Conservation (phyloP, 2,888 invertebrate genomes). For the Drosophila paramelanica region DNA sequence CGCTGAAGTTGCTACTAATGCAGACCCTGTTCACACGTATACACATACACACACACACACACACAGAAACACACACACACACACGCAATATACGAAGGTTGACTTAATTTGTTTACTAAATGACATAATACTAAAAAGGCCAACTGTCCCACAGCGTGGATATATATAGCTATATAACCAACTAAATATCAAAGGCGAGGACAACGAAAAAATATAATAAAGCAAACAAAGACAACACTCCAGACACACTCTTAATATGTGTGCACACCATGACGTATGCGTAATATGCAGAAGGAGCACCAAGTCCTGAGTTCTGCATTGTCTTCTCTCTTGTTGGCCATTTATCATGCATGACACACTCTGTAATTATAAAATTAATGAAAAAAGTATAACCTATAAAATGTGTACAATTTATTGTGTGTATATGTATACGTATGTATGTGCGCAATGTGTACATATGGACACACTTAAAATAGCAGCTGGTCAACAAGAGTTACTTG, state of each 20-base stretch:
- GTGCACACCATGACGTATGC: conserved; percentile 42
- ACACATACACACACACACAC: conserved; percentile 16
- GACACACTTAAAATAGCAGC: conserved; percentile 1
- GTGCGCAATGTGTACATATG: background rate
- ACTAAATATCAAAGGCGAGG: conserved; percentile 34
- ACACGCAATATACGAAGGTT: conserved; percentile 20
- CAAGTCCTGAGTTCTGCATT: conserved; percentile 8
- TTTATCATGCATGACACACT: conserved; percentile 48
- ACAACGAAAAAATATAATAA: conserved; percentile 1
- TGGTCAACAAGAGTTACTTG: background rate
- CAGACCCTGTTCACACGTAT: conserved; percentile 2
- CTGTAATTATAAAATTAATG: conserved; percentile 52
- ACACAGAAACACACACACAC: conserved; percentile 1
- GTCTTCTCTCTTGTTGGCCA: conserved; percentile 27
- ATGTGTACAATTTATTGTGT: conserved; percentile 3
- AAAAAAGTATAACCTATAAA: conserved; percentile 16
- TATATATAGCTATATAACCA: conserved; percentile 29
- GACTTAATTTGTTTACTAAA: conserved; percentile 74
- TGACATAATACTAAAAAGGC: conserved; percentile 69
- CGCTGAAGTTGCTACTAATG: conserved; percentile 35
- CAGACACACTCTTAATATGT: conserved; percentile 7
- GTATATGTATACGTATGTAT: background rate
- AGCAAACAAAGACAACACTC: conserved; percentile 18
- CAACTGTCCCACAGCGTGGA: conserved; percentile 26
- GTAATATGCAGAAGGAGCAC: conserved; percentile 24